Evolutionary conservation across 92 coral and sea anemone genomes (phyloP), one percentile per base, ranked within the genome.

Genomic region (Umimayanthus chanpuru): DNA sequence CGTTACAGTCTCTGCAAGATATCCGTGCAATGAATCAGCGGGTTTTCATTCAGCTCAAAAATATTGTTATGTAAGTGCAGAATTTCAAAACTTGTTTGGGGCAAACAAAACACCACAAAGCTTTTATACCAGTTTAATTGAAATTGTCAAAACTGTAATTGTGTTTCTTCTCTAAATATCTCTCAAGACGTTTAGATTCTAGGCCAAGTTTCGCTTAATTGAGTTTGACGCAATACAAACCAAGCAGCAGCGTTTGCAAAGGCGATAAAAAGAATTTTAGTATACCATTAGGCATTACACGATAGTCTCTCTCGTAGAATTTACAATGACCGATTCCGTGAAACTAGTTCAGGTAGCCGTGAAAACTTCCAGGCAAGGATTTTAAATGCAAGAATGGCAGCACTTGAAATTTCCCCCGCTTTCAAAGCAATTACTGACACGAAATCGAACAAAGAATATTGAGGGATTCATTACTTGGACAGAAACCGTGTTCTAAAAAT

Each of bases 31-130:
- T 41, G n/a, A n/a, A 79, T n/a, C 82, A 79, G 82, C 82, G 53
- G 41, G n/a, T 14, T 28, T 56, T 18, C 43, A 38, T 68, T 43
- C n/a, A 43, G 23, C 39, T 71, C 39, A 71, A 38, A 39, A 39
- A 18, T 75, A 21, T 36, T 75, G 79, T 61, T 61, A 21, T 56
- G 65, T 20, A 73, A 68, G 43, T 29, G 32, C 77, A 40, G 5
- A 40, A 38, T 41, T 81, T 81, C 74, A 81, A 81, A 81, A 39
- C 49, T 40, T 39, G 86, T 66, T 83, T 83, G 87, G 64, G 78
- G 76, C 49, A 66, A 82, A 25, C 76, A 39, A 82, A 66, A 81
- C 76, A 81, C 64, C 32, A 26, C 38, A 41, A 25, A 11, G 20
- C 78, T 23, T n/a, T 73, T 11, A 32, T 43, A 67, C 58, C 28